Evolutionary conservation across 2,113 vertebrate species (phyloP).

Genomic region (Proteles cristata): DNA sequence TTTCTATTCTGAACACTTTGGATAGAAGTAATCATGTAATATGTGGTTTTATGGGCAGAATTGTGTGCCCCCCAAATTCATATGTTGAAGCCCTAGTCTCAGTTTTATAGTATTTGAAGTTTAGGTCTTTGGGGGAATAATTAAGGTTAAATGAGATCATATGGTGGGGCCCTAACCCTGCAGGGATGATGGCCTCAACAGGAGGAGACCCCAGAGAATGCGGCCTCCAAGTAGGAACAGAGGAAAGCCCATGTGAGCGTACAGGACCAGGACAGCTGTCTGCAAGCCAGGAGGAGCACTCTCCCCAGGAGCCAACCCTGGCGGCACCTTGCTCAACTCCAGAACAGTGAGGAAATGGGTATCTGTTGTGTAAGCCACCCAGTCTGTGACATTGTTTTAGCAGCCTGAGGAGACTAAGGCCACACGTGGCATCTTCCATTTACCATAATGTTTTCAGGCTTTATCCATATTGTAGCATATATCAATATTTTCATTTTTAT

Average conservation of each 20-base stretch:
- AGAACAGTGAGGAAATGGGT: not conserved
- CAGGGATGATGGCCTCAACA: not conserved
- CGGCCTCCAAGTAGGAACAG: not conserved
- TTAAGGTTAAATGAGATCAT: not conserved
- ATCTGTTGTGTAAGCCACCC: not conserved
- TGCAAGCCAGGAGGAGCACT: not conserved
- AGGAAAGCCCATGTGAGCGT: not conserved
- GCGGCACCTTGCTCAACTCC: not conserved
- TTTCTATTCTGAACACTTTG: not conserved
- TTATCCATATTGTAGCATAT: not conserved
- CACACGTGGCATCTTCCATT: not conserved
- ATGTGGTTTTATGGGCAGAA: not conserved
- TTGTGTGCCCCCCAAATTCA: not conserved
- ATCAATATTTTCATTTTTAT: not conserved
- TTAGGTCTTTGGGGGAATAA: not conserved
- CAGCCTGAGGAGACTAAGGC: not conserved
- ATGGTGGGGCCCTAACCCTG: not conserved
- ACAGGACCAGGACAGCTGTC: not conserved
- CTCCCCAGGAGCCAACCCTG: not conserved
- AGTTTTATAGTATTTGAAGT: not conserved
- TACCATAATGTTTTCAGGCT: not conserved
- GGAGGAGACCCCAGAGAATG: not conserved
- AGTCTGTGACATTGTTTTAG: not conserved
- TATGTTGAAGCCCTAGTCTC: not conserved
- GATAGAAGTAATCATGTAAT: not conserved